Base-by-base conservation (phyloP, 2,797 vertebrate genomes). In the Phaenicophaeus curvirostris region DNA sequence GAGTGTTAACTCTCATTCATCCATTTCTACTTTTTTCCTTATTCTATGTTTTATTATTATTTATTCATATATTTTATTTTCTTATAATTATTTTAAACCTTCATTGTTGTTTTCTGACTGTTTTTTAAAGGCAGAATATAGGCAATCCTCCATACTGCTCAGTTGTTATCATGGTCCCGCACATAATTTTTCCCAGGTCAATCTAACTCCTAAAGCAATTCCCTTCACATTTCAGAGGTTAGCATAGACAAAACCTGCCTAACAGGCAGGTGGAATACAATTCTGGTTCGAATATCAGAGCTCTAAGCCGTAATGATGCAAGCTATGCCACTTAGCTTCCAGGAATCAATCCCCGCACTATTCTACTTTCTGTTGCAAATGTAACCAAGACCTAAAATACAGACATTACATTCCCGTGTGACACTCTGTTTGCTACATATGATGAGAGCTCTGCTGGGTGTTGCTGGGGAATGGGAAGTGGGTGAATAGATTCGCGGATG, bases 331-430 rank as follows among this genome's bases (percentile, higher is more conserved):
- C 15, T 61, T 68, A 3, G 16, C 39, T 69, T 59, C 28, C 68
- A 90, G 68, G 9, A 35, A 55, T 6, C 17, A 28, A 39, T 20
- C 46, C 31, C 25, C 18, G 31, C 14, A 25, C 31, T 27, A 20
- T 78, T 62, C 68, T 58, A 4, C 27, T 44, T 48, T 72, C 1
- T 8, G 74, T 16, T 65, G 46, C 0, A 0, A 75, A 28, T 5
- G 19, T n/a, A 71, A 18, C 3, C 0, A 0, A 10, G 35, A 30
- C 15, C 33, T 44, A 46, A 89, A 87, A 65, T 1, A 13, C 17
- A 76, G 67, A 73, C 82, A 65, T 31, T 3, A 7, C 13, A 13
- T 61, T 78, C 17, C 46, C 28, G 20, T 20, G 48, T 11, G 77
- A 28, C 9, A 17, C 10, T 42, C 24, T 9, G 0, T 69, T 55